These are phyloP conservation scores for Achatina immaculata DNA, from an alignment of 1,140 invertebrate genomes.

Conservation along the genomic window DNA sequence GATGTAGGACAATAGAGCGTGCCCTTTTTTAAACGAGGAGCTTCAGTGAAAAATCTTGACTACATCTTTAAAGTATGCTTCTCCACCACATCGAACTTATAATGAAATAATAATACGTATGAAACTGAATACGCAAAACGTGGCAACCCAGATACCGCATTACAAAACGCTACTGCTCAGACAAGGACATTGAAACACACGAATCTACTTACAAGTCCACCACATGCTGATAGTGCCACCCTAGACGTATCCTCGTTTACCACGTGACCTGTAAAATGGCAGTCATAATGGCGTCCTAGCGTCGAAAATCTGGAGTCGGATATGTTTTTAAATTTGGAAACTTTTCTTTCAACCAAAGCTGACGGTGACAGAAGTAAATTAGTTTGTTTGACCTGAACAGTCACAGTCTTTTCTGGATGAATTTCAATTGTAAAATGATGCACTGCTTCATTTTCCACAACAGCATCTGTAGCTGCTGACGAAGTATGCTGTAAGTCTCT, in stretches of 20 bases:
- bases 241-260: slow-evolving; percentile 77
- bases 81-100: too few relatives aligned
- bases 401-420: slow-evolving; percentile 72
- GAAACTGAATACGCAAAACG: too few relatives aligned
- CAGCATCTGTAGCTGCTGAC: slow-evolving; percentile 60
- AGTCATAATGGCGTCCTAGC: slow-evolving; percentile 64
- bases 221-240: slow-evolving; percentile 83
- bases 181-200: too few relatives aligned
- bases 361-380: slow-evolving; percentile 79
- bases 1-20: too few relatives aligned
- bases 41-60: too few relatives aligned
- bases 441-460: not conserved
- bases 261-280: slow-evolving; percentile 83
- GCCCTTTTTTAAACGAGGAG: too few relatives aligned
- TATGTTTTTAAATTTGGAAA: slow-evolving; percentile 72
- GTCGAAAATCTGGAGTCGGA: slow-evolving; percentile 52
- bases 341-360: slow-evolving; percentile 79
- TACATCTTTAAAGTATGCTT: too few relatives aligned
- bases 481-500: not conserved
- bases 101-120: too few relatives aligned
- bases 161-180: too few relatives aligned
- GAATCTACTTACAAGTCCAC: slow-evolving; percentile 87
- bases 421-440: slow-evolving; percentile 73
- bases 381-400: slow-evolving; percentile 76
- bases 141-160: too few relatives aligned